Percentiles rank a stretch among this genome's conserved stretches.
Conservation (phyloP, 2,888 invertebrate genomes). For the Cosmia pyralina region DNA sequence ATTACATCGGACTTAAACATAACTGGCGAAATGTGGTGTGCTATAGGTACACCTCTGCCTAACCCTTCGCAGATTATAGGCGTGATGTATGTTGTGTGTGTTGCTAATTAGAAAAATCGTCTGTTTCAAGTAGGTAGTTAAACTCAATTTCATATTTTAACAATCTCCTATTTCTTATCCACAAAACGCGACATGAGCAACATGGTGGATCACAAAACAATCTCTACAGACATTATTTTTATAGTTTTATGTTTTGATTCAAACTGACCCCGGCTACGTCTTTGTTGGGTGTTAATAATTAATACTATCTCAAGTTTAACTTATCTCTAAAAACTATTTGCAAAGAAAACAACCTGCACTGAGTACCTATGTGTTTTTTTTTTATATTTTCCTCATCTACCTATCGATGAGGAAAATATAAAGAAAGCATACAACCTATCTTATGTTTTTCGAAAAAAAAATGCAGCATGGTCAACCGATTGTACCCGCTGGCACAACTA, state of each 20-base stretch:
- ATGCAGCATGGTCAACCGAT: slow-evolving; percentile 11
- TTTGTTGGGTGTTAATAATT: neutral
- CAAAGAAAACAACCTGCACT: slow-evolving; percentile 11
- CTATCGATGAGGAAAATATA: neutral
- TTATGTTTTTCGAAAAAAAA: neutral
- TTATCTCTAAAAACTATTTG: slow-evolving; percentile 15
- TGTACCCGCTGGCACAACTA: neutral
- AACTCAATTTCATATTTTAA: neutral
- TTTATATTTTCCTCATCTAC: neutral
- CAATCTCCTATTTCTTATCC: slow-evolving; percentile 19
- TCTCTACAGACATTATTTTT: slow-evolving; percentile 18
- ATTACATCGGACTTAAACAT: neutral
- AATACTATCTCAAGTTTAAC: slow-evolving; percentile 24
- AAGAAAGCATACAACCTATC: neutral
- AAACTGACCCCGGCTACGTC: slow-evolving; percentile 27
- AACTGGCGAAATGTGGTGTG: neutral
- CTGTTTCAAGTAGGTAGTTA: neutral
- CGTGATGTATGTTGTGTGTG: neutral
- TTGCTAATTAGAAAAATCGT: neutral
- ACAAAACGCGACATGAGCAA: slow-evolving; percentile 8
- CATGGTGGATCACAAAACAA: slow-evolving; percentile 22
- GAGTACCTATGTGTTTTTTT: neutral
- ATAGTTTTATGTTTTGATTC: slow-evolving; percentile 49
- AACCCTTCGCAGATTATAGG: neutral
- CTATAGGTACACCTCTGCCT: neutral